Conservation (phyloP, 2,888 invertebrate species). For the Uropetala carovei region DNA sequence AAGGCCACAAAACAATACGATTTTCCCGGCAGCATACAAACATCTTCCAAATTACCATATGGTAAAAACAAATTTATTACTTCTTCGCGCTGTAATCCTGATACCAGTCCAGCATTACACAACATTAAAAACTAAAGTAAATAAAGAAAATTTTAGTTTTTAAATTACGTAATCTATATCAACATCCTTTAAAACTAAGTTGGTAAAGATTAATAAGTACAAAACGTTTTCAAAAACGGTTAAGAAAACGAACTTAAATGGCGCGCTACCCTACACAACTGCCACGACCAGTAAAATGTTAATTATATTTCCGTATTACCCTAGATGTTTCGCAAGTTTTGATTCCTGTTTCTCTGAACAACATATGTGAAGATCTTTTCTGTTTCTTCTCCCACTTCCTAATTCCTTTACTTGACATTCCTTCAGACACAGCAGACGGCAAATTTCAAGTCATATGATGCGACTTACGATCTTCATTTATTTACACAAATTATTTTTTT, state of each 20-base stretch:
- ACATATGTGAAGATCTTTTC: constrained; percentile 49
- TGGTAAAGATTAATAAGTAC: too few species aligned
- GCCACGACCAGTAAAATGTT: neutral
- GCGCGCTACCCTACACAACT: neutral
- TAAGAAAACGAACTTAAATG: too few species aligned
- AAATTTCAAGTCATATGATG: neutral
- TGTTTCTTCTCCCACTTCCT: constrained; percentile 42
- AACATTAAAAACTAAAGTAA: constrained; percentile 83
- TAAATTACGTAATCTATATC: neutral
- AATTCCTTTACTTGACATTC: constrained; percentile 18
- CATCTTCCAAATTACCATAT: constrained; percentile 78
- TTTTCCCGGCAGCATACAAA: constrained; percentile 86
- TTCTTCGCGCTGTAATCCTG: constrained; percentile 83
- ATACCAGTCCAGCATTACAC: constrained; percentile 92
- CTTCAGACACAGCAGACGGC: neutral
- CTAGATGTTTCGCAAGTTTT: constrained; percentile 9
- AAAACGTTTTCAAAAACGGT: too few species aligned
- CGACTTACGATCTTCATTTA: neutral
- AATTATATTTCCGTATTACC: neutral
- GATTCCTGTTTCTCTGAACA: constrained; percentile 21
- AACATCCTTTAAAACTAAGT: neutral
- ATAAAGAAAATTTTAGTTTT: neutral
- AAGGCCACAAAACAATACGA: constrained; percentile 88
- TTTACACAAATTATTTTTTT: neutral
- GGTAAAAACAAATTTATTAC: constrained; percentile 78